phyloP scores from a whole-genome alignment of 2,888 invertebrate species.

The Carterocephalus palaemon region DNA sequence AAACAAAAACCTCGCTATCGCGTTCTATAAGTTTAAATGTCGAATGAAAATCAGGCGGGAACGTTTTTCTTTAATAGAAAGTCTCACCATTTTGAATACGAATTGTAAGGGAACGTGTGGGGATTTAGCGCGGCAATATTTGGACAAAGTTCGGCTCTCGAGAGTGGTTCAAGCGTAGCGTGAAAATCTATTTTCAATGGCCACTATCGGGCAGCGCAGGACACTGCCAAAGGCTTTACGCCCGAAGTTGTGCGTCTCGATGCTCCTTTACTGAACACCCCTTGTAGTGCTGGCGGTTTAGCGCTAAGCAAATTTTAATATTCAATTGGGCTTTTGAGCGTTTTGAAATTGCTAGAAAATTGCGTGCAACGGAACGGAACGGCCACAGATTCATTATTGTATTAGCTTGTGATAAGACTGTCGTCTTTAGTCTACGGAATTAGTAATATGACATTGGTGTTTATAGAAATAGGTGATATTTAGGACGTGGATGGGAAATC shows the following conservation, averaged over 20 bases:
- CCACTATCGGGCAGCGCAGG: slow-evolving; percentile 71
- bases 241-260: slow-evolving; percentile 64
- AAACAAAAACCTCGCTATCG: slow-evolving; percentile 27
- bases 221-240: slow-evolving; percentile 69
- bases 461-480: slow-evolving; percentile 3
- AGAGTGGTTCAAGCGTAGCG: slow-evolving; percentile 63
- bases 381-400: slow-evolving; percentile 18
- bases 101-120: slow-evolving; percentile 14
- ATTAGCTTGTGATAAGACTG: slow-evolving; percentile 3
- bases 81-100: slow-evolving; percentile 9
- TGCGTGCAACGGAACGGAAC: slow-evolving; percentile 33
- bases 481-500: slow-evolving; percentile 8
- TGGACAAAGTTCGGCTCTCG: slow-evolving; percentile 62
- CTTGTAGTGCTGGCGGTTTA: slow-evolving; percentile 59
- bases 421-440: slow-evolving; percentile 10
- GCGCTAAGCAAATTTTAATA: slow-evolving; percentile 76
- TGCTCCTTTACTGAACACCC: slow-evolving; percentile 60
- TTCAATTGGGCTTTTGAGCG: slow-evolving; percentile 68
- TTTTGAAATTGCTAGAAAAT: slow-evolving; percentile 36
- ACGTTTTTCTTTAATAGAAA: too few relatives aligned
- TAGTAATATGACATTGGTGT: not conserved
- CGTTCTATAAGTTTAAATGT: slow-evolving; percentile 17
- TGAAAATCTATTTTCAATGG: slow-evolving; percentile 79
- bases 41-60: slow-evolving; percentile 9
- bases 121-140: slow-evolving; percentile 48